phyloP scores from a whole-genome alignment of 2,797 vertebrate genomes.

The Podarcis lilfordi region DNA sequence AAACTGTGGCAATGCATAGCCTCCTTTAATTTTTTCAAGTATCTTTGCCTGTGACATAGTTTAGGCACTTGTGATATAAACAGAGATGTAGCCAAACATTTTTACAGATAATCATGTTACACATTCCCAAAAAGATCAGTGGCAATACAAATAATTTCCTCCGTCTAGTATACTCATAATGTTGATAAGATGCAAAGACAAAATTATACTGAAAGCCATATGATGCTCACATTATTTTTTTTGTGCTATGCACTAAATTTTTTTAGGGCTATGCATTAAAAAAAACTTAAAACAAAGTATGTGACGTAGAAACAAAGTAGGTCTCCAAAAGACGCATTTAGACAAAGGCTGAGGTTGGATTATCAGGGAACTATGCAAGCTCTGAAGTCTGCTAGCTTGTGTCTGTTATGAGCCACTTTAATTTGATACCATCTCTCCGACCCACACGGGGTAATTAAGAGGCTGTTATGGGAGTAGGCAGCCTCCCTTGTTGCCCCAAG shows the following conservation, averaged over 20 bases:
- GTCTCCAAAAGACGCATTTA: too few relatives aligned
- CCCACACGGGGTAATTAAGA: too few relatives aligned
- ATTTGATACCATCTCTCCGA: background rate
- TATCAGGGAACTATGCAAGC: background rate
- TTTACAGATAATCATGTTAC: accelerated
- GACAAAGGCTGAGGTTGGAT: too few relatives aligned
- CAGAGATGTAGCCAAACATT: background rate
- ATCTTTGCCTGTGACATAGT: background rate
- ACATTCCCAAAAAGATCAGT: background rate
- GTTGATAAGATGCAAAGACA: background rate
- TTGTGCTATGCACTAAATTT: background rate
- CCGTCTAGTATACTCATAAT: background rate
- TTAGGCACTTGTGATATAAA: background rate
- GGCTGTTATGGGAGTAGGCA: too few relatives aligned
- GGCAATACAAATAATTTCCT: background rate
- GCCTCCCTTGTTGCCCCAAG: too few relatives aligned
- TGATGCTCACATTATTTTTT: background rate
- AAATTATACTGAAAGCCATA: background rate
- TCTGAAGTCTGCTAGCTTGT: background rate
- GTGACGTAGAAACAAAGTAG: background rate
- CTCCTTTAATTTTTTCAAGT: background rate
- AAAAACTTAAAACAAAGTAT: background rate
- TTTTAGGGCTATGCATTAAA: too few relatives aligned
- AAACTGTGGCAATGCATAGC: accelerated
- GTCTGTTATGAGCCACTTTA: background rate